A percentile compares a stretch with the other conserved stretches of the same genome.
These are phyloP conservation scores for Lithosia quadra DNA, from an alignment of 2,888 invertebrate species.

Conservation along the genomic window DNA sequence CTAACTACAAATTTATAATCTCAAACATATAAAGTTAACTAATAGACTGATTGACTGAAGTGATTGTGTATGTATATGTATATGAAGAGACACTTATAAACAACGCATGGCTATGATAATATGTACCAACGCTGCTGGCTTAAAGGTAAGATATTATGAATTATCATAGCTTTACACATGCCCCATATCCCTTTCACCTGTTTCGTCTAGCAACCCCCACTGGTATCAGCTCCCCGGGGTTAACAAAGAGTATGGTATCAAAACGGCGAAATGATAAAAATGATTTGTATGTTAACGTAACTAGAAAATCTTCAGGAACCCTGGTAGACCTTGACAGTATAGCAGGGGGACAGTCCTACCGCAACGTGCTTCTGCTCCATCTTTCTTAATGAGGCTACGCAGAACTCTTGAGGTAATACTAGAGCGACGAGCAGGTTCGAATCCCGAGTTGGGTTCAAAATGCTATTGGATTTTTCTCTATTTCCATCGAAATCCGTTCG, in stretches of 20 bases:
- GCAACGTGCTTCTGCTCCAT: no score
- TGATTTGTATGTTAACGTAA: no score
- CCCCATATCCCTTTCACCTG: not conserved
- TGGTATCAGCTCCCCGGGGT: not conserved
- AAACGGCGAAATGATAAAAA: no score
- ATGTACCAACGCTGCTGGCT: slow-evolving; percentile 69
- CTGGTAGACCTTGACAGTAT: no score
- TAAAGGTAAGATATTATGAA: slow-evolving; percentile 68
- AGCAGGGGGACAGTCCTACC: no score
- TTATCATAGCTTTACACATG: not conserved
- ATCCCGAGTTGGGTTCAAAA: no score
- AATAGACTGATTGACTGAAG: slow-evolving; percentile 59
- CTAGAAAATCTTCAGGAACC: no score
- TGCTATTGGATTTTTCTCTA: no score
- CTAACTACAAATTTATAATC: slow-evolving; percentile 13
- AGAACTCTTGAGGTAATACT: no score
- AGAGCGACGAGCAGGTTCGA: no score
- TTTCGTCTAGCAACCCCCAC: not conserved
- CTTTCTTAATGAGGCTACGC: no score
- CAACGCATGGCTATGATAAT: slow-evolving; percentile 67
- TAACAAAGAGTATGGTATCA: not conserved
- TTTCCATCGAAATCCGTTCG: no score
- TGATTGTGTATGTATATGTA: slow-evolving; percentile 57
- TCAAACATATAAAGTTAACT: slow-evolving; percentile 31
- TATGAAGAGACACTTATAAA: slow-evolving; percentile 55